Conservation (phyloP, 2,888 invertebrate species). For the Aplocera efformata region DNA sequence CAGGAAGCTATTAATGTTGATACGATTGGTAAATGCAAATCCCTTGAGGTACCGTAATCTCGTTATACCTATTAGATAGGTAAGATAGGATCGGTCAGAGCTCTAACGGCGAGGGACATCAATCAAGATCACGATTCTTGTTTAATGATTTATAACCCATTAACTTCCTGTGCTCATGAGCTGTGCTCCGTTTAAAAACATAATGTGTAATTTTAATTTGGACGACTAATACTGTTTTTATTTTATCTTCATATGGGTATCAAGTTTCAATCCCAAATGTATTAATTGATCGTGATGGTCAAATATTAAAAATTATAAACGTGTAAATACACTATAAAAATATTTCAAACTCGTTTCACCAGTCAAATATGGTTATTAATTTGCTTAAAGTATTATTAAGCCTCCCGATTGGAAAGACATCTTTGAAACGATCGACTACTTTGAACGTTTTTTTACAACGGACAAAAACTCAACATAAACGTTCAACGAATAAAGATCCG, state of each 20-base stretch:
- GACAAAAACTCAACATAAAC: constrained; percentile 27
- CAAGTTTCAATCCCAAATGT: too few relatives aligned
- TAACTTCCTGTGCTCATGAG: constrained; percentile 41
- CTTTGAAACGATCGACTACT: constrained; percentile 48
- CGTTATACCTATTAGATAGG: constrained; percentile 65
- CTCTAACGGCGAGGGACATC: constrained; percentile 63
- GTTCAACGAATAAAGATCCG: constrained; percentile 30
- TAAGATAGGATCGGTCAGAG: constrained; percentile 57
- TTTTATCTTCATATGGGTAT: too few relatives aligned
- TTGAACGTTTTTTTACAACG: constrained; percentile 33
- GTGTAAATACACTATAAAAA: too few relatives aligned
- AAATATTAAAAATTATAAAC: too few relatives aligned
- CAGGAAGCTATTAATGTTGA: constrained; percentile 26
- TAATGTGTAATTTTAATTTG: background rate
- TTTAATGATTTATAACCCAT: constrained; percentile 36
- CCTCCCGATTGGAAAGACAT: constrained; percentile 26
- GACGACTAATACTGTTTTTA: background rate
- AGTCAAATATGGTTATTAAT: background rate
- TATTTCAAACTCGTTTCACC: background rate
- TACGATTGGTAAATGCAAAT: constrained; percentile 51
- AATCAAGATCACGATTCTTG: constrained; percentile 55
- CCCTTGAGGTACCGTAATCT: constrained; percentile 63
- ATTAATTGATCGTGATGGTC: too few relatives aligned
- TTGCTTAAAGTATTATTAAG: too few relatives aligned
- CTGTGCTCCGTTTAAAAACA: constrained; percentile 6